phyloP scores from a whole-genome alignment of 2,888 invertebrate species.

The Drosophila paranaensis region DNA sequence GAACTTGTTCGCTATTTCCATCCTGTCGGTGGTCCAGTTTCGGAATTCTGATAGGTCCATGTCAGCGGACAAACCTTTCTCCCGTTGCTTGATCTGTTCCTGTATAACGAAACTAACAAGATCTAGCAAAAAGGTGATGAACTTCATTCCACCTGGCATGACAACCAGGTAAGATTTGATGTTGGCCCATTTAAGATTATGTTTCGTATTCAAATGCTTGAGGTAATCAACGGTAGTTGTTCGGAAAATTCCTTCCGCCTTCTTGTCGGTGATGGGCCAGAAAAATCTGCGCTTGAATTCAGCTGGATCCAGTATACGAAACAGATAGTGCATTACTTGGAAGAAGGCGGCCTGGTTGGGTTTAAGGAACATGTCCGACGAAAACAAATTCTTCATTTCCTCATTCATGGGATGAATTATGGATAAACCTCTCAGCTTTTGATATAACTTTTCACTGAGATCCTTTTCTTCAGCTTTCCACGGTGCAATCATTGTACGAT shows the following conservation, averaged over 20 bases:
- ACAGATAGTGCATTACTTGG: slow-evolving; percentile 83
- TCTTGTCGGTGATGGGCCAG: slow-evolving; percentile 84
- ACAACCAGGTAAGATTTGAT: slow-evolving; percentile 83
- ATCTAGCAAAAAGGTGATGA: slow-evolving; percentile 82
- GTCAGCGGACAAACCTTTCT: slow-evolving; percentile 64
- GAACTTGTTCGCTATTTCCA: slow-evolving; percentile 66
- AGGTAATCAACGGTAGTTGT: slow-evolving; percentile 82
- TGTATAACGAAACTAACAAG: slow-evolving; percentile 80
- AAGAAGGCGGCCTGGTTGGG: slow-evolving; percentile 83
- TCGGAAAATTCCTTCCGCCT: slow-evolving; percentile 82
- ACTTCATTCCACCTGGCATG: slow-evolving; percentile 84
- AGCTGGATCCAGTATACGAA: slow-evolving; percentile 80
- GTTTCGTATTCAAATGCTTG: slow-evolving; percentile 82
- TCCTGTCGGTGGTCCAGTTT: slow-evolving; percentile 52
- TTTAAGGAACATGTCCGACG: slow-evolving; percentile 84
- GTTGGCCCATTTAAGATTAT: slow-evolving; percentile 81
- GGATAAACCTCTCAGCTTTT: slow-evolving; percentile 72
- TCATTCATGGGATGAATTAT: slow-evolving; percentile 76
- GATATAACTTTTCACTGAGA: slow-evolving; percentile 76
- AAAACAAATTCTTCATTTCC: slow-evolving; percentile 75
- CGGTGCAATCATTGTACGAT: slow-evolving; percentile 80
- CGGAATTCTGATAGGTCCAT: slow-evolving; percentile 27
- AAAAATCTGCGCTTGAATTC: slow-evolving; percentile 84
- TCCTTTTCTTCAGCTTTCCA: slow-evolving; percentile 83
- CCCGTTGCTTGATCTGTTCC: slow-evolving; percentile 78